phyloP scores from a whole-genome alignment of 2,797 vertebrate species.

The Columba guinea region DNA sequence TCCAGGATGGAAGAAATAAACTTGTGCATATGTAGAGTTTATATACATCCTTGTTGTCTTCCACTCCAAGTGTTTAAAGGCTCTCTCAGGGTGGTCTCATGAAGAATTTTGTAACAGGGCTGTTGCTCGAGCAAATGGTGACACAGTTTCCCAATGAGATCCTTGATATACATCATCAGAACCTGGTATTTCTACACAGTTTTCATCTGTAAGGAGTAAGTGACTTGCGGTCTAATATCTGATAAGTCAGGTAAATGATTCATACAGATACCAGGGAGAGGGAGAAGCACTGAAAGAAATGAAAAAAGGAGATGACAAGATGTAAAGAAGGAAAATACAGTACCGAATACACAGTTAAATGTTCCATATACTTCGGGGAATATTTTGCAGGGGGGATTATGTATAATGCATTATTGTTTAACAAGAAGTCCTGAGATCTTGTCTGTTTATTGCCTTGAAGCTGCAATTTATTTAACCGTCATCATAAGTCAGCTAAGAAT shows the following conservation, averaged over 20 bases:
- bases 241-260: not conserved
- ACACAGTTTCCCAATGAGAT: not conserved
- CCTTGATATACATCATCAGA: not conserved
- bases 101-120: not conserved
- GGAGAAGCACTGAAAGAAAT: not conserved
- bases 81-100: not conserved
- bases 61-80: not conserved
- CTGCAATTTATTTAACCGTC: not conserved
- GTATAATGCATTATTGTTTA: not conserved
- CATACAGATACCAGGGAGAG: not conserved
- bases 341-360: not conserved
- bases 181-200: not conserved
- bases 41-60: not conserved
- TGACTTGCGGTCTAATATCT: not conserved
- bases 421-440: not conserved
- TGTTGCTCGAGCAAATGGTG: not conserved
- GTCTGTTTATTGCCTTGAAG: not conserved
- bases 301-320: not conserved
- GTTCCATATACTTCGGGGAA: not conserved
- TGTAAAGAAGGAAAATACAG: not conserved
- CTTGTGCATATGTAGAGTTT: not conserved
- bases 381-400: not conserved
- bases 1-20: not conserved
- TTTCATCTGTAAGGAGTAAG: conserved; percentile 16
- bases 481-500: not conserved